phyloP scores from a whole-genome alignment of 2,888 invertebrate species.

The Drosophila seclusa region DNA sequence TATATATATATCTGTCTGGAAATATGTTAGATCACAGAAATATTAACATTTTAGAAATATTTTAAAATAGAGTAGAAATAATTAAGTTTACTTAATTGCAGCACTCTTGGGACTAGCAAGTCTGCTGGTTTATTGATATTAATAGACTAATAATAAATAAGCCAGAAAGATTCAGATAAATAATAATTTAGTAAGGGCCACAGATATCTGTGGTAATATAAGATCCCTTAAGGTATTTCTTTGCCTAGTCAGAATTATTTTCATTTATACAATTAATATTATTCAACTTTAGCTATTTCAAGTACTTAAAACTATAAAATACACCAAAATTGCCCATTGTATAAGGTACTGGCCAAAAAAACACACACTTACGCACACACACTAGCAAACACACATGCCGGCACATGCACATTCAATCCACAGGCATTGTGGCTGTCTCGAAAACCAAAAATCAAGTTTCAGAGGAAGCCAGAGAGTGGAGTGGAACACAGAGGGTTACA shows the following conservation, averaged over 20 bases:
- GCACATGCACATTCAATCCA: conserved; percentile 54
- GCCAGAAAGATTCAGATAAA: background rate
- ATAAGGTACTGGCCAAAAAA: conserved; percentile 16
- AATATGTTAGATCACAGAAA: background rate
- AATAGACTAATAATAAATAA: no score
- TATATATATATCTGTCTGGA: no score
- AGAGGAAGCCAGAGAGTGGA: conserved; percentile 2
- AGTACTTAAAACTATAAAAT: background rate
- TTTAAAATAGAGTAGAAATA: background rate
- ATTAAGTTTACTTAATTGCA: background rate
- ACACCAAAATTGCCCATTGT: background rate
- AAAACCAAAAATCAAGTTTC: conserved; percentile 75
- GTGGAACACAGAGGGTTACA: background rate
- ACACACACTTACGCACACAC: conserved; percentile 15
- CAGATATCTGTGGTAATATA: background rate
- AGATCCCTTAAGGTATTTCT: no score
- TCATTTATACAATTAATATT: background rate
- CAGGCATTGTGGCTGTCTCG: conserved; percentile 73
- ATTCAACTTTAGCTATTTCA: background rate
- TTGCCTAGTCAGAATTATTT: background rate
- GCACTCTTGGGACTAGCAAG: background rate
- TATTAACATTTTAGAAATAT: background rate
- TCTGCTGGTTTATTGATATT: background rate
- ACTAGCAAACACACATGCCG: conserved; percentile 27
- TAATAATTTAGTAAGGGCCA: background rate